Evolutionary conservation across 2,888 invertebrate genomes (phyloP).

Genomic region (Napeogenes inachia): DNA sequence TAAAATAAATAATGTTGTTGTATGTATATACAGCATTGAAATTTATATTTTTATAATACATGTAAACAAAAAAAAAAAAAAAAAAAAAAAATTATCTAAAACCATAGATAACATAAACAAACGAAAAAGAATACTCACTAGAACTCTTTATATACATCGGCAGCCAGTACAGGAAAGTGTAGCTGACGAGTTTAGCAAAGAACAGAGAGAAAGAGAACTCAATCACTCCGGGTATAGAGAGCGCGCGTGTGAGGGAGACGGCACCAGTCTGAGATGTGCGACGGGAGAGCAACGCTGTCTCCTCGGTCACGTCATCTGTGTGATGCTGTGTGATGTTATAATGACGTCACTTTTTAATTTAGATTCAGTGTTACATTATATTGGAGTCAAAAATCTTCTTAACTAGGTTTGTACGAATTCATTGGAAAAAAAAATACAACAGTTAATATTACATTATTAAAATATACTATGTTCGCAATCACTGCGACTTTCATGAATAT

Average conservation of each 20-base stretch:
- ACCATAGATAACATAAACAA: background rate
- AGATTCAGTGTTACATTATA: slow-evolving; percentile 10
- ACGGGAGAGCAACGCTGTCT: slow-evolving; percentile 70
- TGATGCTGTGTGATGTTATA: slow-evolving; percentile 23
- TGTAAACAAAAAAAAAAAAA: too few species aligned
- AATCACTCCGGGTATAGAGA: slow-evolving; percentile 92
- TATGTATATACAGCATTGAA: background rate
- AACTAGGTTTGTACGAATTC: too few species aligned
- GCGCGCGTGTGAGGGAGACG: slow-evolving; percentile 86
- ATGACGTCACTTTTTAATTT: slow-evolving; percentile 1
- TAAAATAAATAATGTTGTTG: slow-evolving; percentile 40
- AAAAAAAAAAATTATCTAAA: too few species aligned
- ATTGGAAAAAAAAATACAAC: too few species aligned
- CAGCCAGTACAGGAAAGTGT: slow-evolving; percentile 98
- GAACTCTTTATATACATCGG: slow-evolving; percentile 91
- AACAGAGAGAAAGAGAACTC: slow-evolving; percentile 96
- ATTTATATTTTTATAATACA: too few species aligned
- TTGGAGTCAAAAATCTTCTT: background rate
- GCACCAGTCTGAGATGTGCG: slow-evolving; percentile 78
- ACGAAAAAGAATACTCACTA: slow-evolving; percentile 78
- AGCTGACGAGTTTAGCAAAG: slow-evolving; percentile 97
- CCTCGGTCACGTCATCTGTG: slow-evolving; percentile 48
- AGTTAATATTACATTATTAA: too few species aligned
- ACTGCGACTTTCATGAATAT: background rate
- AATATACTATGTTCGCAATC: too few species aligned